Base-by-base conservation (phyloP, 2,797 vertebrate genomes). In the Pseudochirops corinnae region DNA sequence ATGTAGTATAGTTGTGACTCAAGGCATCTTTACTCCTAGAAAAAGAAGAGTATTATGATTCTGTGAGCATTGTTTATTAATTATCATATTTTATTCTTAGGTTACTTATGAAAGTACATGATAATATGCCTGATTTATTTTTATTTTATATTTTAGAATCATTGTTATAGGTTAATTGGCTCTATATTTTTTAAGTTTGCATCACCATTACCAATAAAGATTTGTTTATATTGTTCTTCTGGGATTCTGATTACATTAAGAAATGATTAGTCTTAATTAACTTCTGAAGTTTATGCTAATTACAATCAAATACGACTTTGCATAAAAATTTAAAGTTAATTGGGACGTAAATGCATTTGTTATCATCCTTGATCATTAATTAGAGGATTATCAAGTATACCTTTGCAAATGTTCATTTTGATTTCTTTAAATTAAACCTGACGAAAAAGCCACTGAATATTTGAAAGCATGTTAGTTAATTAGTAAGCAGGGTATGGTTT, bases 161-260 rank as follows among this genome's bases (percentile, higher is more conserved):
- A 97, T 98, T 98, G 93, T 82, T 57, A 94, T 97, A 96, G 97
- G 95, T 97, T 97, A 97, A 97, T 97, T 97, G 96, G 52, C 87
- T 98, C 67, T 97, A 94, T 98, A 98, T 98, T 97, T 98, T 98
- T 97, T 91, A 98, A 97, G 95, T 98, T 97, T 96, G 98, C 94
- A 97, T 97, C 58, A 53, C 98, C 98, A 98, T 97, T 98, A 95
- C 96, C 96, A 97, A 94, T 98, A 98, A 98, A 98, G 98, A 98
- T 98, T 95, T 98, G 94, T 98, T 98, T 97, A 62, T 97, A 97
- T 97, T 98, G 97, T 98, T 98, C 98, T 98, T 97, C 74, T 91
- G 98, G 96, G 98, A 98, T 97, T 98, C 98, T 98, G 98, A 99
- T 98, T 98, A 92, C 98, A 98, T 99, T 98, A 98, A 98, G 97